A percentile compares a stretch with the other conserved stretches of the same genome.
These are phyloP conservation scores for Macaria liturata DNA, from an alignment of 2,888 invertebrate species.

Conservation along the genomic window DNA sequence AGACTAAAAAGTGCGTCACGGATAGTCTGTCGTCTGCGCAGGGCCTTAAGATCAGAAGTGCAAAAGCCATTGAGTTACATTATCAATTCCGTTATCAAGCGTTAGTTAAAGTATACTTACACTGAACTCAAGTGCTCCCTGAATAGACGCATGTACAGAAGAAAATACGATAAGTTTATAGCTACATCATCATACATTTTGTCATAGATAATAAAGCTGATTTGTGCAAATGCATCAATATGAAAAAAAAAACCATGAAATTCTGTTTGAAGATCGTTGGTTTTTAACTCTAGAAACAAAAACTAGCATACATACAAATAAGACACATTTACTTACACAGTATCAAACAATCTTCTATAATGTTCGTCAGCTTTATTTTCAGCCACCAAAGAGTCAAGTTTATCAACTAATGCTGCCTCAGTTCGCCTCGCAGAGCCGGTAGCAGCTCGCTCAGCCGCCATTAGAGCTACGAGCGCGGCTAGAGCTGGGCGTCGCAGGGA, in stretches of 20 bases:
- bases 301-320: too few species aligned
- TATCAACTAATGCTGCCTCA: conserved; percentile 96
- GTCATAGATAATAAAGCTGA: too few species aligned
- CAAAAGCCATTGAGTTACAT: too few species aligned
- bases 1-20: too few species aligned
- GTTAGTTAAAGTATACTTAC: conserved; percentile 85
- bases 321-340: conserved; percentile 90
- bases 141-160: conserved; percentile 60
- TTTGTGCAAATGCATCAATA: too few species aligned
- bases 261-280: too few species aligned
- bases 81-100: too few species aligned
- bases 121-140: conserved; percentile 97
- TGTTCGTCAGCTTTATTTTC: conserved; percentile 97
- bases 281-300: too few species aligned
- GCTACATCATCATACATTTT: too few species aligned
- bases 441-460: conserved; percentile 94
- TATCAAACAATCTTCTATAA: conserved; percentile 95
- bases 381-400: conserved; percentile 95
- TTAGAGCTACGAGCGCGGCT: conserved; percentile 97
- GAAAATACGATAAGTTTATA: conserved; percentile 22
- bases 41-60: too few species aligned
- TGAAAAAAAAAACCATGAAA: too few species aligned
- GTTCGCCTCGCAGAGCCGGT: conserved; percentile 95
- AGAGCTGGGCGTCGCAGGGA: conserved; percentile 95
- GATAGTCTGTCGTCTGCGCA: too few species aligned